Conservation (phyloP, 2,888 invertebrate species). For the Lysandra coridon region DNA sequence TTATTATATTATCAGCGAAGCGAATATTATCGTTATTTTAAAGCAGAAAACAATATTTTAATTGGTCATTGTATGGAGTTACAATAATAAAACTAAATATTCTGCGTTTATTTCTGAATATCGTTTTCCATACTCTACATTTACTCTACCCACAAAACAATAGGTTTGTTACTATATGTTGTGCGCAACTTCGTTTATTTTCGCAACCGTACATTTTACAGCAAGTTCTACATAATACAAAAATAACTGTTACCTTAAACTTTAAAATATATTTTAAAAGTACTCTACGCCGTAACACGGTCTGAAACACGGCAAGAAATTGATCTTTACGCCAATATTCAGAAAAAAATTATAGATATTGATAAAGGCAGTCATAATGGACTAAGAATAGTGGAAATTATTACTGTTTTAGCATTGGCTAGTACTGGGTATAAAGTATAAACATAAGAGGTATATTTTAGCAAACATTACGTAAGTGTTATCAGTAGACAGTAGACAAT, state of each 20-base stretch:
- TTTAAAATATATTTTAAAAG: no score
- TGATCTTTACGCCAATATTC: no score
- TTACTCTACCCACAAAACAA: not conserved
- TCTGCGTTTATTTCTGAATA: not conserved
- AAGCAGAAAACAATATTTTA: not conserved
- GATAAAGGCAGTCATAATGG: no score
- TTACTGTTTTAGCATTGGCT: no score
- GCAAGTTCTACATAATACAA: not conserved
- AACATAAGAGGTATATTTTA: not conserved
- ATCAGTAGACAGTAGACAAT: not conserved
- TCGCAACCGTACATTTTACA: not conserved
- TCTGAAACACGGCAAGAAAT: no score
- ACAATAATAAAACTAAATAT: not conserved
- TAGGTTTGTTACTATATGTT: not conserved
- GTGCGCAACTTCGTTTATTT: not conserved
- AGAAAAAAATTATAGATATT: no score
- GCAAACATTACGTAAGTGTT: not conserved
- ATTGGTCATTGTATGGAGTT: slow-evolving; percentile 7
- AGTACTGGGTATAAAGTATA: no score
- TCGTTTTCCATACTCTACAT: not conserved
- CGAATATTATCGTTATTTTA: not conserved
- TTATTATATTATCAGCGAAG: not conserved
- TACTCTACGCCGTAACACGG: no score
- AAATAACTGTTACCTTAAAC: no score
- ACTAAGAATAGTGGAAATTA: no score